Conservation (phyloP, 2,113 vertebrate species). For the Scomber scombrus region DNA sequence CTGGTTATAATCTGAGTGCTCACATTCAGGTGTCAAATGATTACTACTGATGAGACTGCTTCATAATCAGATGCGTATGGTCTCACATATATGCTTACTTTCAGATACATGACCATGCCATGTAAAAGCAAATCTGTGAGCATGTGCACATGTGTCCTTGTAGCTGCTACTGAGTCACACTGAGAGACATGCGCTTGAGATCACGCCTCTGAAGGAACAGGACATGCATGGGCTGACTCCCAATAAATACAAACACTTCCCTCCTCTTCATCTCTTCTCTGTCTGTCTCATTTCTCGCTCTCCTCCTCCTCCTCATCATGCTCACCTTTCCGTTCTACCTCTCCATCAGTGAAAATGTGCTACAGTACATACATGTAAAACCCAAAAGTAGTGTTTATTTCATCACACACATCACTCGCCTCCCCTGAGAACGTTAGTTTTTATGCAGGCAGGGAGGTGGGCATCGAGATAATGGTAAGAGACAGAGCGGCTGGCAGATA, state of each 20-base stretch:
- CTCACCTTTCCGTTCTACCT: background rate
- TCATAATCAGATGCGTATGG: too few relatives aligned
- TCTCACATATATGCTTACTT: too few relatives aligned
- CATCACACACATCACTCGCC: conserved; percentile 1
- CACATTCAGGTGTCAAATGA: background rate
- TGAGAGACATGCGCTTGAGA: conserved; percentile 16
- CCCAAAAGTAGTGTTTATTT: conserved; percentile 22
- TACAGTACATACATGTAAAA: background rate
- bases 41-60: background rate
- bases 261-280: conserved; percentile 16
- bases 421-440: conserved; percentile 10
- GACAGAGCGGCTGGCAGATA: conserved; percentile 43
- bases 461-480: conserved; percentile 29
- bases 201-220: conserved; percentile 42
- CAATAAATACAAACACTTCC: conserved; percentile 11
- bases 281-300: background rate
- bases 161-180: conserved; percentile 21
- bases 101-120: too few relatives aligned
- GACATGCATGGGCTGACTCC: conserved; percentile 50
- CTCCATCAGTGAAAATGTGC: background rate
- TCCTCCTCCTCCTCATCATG: background rate
- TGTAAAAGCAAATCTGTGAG: background rate
- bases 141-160: conserved; percentile 5
- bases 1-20: too few relatives aligned
- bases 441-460: conserved; percentile 6